Evolutionary conservation across 2,888 invertebrate species (phyloP).

Genomic region (Drosophila recens): DNA sequence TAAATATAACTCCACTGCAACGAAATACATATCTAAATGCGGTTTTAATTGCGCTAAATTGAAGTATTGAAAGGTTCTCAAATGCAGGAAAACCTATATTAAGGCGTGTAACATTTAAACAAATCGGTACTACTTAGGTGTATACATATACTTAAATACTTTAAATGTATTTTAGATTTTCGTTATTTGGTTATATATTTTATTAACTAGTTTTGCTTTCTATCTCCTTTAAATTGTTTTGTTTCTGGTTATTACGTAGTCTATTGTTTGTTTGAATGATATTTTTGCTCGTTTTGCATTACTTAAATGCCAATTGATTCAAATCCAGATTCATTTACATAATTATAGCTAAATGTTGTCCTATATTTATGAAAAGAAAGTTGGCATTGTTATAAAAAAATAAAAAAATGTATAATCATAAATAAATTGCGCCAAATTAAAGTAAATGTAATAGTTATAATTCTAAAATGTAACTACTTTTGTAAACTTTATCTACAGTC

Average conservation of each 20-base stretch:
- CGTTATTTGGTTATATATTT: slow-evolving; percentile 27
- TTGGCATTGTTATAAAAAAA: slow-evolving; percentile 23
- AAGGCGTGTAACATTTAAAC: slow-evolving; percentile 74
- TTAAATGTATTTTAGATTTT: slow-evolving; percentile 30
- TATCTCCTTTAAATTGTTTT: slow-evolving; percentile 5
- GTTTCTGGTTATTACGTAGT: slow-evolving; percentile 11
- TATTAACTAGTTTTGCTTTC: slow-evolving; percentile 10
- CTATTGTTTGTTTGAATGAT: slow-evolving; percentile 39
- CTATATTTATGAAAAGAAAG: slow-evolving; percentile 54
- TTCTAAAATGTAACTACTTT: background rate
- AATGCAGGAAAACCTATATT: slow-evolving; percentile 65
- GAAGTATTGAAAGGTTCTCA: slow-evolving; percentile 61
- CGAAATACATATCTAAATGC: slow-evolving; percentile 72
- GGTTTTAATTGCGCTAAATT: slow-evolving; percentile 66
- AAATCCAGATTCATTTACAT: slow-evolving; percentile 55
- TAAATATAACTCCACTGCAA: slow-evolving; percentile 71
- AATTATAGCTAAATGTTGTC: slow-evolving; percentile 48
- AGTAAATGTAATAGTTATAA: slow-evolving; percentile 19
- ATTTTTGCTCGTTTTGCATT: slow-evolving; percentile 6
- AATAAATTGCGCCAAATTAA: slow-evolving; percentile 16
- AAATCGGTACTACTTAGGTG: slow-evolving; percentile 72
- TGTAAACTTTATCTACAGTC: background rate
- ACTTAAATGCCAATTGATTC: slow-evolving; percentile 50
- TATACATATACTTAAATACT: slow-evolving; percentile 61
- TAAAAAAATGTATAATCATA: slow-evolving; percentile 25